Evolutionary conservation across 2,797 vertebrate genomes (phyloP), one percentile per base, ranked within the genome.

Genomic region (Fratercula arctica): DNA sequence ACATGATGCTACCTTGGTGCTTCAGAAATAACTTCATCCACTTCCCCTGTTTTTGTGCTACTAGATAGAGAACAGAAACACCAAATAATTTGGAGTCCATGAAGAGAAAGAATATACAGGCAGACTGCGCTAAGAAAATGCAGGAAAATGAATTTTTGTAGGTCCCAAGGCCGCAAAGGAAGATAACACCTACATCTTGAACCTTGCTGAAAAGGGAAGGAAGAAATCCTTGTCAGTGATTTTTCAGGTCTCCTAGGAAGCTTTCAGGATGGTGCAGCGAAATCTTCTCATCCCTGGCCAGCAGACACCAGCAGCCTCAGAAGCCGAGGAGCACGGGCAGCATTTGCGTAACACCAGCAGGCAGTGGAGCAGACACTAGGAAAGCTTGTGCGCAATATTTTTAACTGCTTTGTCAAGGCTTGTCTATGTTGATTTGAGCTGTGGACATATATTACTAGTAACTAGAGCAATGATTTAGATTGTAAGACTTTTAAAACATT

Each of bases 351-450:
- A 28, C 21, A 61, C 3, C 23, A 45, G 11, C 25, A 41, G 24
- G 25, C 4, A 87, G 37, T 9, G 15, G 6, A 75, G 24, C 17
- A 85, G 28, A 59, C 16, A 41, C 11, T 18, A 5, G 25, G 28
- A 63, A 63, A 90, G 13, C 4, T 60, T 84, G 56, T 2, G 2
- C 61, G 16, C 9, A 24, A 12, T 46, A 16, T 53, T 75, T 84
- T 57, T 4, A 61, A 59, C 20, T 14, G 6, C 8, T 67, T 54
- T 69, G 17, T 59, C 0, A 0, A 61, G n/a, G 3, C 3, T 74
- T 4, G 0, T 46, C 35, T 70, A 2, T 43, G 10, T 74, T 89
- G 37, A 16, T 84, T 77, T 51, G 41, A 15, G 41, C 41, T 37
- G 8, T 61, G 46, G 70, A 43, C 15, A 16, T 45, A 3, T 33